Conservation (phyloP, 2,797 vertebrate species). For the Sebastes itinus region DNA sequence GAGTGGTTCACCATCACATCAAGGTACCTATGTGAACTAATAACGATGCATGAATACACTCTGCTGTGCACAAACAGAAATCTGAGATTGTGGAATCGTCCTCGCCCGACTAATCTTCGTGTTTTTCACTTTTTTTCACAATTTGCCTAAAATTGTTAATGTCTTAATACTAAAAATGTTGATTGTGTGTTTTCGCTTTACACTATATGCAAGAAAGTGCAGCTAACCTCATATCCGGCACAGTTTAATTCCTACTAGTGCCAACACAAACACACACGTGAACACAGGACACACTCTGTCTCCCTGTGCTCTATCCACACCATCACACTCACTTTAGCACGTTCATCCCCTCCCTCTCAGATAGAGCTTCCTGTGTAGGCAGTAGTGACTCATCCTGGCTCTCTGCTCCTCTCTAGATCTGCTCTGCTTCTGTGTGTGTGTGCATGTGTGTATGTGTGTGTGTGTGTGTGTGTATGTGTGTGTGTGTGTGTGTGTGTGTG, state of each 20-base stretch:
- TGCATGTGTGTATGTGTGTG: background rate
- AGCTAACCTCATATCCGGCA: background rate
- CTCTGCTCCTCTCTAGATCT: slow-evolving; percentile 67
- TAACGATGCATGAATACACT: background rate
- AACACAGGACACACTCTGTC: slow-evolving; percentile 7
- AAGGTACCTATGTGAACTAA: slow-evolving; percentile 59
- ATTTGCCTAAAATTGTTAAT: background rate
- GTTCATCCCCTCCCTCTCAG: slow-evolving; percentile 56
- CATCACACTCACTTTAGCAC: slow-evolving; percentile 51
- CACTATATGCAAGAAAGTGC: background rate
- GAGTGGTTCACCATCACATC: slow-evolving; percentile 66
- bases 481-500: background rate
- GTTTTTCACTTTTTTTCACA: background rate
- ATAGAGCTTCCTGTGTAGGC: slow-evolving; percentile 78
- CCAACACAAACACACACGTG: slow-evolving; percentile 6
- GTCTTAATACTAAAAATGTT: background rate
- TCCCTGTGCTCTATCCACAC: slow-evolving; percentile 40
- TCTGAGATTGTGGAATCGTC: background rate
- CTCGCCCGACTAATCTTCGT: background rate
- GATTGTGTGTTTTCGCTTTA: background rate
- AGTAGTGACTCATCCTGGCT: slow-evolving; percentile 83
- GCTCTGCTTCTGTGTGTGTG: slow-evolving; percentile 19
- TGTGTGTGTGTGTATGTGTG: slow-evolving; percentile 4
- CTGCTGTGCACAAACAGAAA: background rate
- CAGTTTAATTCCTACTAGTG: background rate